A percentile compares a stretch with the other conserved stretches of the same genome.
Evolutionary conservation across 2,797 vertebrate genomes (phyloP).

Genomic region (Uromys caudimaculatus): DNA sequence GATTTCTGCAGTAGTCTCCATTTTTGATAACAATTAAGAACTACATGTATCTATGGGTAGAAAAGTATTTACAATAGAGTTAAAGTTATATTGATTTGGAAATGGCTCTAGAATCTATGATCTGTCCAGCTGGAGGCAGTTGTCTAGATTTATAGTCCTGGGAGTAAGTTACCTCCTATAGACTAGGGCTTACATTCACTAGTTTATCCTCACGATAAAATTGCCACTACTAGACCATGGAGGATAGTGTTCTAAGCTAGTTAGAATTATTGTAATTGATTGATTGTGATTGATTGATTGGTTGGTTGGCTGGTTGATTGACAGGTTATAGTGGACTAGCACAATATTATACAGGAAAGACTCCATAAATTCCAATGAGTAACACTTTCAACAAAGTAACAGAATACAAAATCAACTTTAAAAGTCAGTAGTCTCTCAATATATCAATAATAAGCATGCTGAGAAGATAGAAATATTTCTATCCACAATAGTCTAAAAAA

Average conservation of each 20-base stretch:
- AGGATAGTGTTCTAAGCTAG: neutral
- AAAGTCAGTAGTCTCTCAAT: neutral
- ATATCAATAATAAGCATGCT: neutral
- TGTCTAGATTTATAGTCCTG: neutral
- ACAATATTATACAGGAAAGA: neutral
- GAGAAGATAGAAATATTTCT: neutral
- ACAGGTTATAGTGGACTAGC: neutral
- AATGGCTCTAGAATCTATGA: neutral
- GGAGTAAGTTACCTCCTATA: neutral
- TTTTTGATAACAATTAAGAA: neutral
- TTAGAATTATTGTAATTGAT: neutral
- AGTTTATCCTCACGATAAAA: neutral
- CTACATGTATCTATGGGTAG: neutral
- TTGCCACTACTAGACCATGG: neutral
- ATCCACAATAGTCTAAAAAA: neutral
- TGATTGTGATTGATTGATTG: too few species aligned
- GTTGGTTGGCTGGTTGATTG: neutral
- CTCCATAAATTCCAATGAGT: neutral
- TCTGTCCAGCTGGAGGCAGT: neutral
- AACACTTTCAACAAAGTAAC: neutral
- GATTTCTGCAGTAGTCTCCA: neutral
- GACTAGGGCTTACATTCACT: neutral
- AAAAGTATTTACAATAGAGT: neutral
- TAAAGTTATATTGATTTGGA: neutral
- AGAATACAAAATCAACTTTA: neutral